Percentiles rank a stretch among this genome's conserved stretches.
phyloP scores from a whole-genome alignment of 2,113 vertebrate genomes.

The Colius striatus region DNA sequence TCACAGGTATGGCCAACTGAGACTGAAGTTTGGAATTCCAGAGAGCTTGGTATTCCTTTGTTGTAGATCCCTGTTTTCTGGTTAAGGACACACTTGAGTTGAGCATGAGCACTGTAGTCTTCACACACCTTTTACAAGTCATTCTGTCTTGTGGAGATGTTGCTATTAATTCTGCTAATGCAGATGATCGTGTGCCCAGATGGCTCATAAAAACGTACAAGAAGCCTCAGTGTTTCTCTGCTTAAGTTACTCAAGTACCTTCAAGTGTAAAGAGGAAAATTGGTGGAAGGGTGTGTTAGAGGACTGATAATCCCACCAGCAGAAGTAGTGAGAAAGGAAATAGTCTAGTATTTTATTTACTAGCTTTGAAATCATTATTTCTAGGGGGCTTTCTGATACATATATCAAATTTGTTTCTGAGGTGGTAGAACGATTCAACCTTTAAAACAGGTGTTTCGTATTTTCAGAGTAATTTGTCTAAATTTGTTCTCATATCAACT shows the following conservation, averaged over 20 bases:
- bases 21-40: not conserved
- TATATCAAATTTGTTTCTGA: not conserved
- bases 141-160: not conserved
- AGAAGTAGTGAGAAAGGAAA: not conserved
- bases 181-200: accelerated
- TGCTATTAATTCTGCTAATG: not conserved
- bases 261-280: not conserved
- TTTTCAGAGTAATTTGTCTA: not conserved
- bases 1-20: not conserved
- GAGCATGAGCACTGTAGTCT: not conserved
- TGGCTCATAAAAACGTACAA: not conserved
- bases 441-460: not conserved
- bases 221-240: not conserved
- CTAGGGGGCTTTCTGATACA: not conserved
- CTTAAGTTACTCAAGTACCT: not conserved
- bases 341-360: not conserved
- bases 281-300: not conserved
- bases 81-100: not conserved
- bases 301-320: not conserved
- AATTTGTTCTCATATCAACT: not conserved
- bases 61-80: not conserved
- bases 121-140: not conserved
- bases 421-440: accelerated
- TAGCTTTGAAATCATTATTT: not conserved
- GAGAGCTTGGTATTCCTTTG: not conserved